Evolutionary conservation across 1,140 invertebrate genomes (phyloP), one percentile per base, ranked within the genome.

Genomic region (Subanguina moxae): DNA sequence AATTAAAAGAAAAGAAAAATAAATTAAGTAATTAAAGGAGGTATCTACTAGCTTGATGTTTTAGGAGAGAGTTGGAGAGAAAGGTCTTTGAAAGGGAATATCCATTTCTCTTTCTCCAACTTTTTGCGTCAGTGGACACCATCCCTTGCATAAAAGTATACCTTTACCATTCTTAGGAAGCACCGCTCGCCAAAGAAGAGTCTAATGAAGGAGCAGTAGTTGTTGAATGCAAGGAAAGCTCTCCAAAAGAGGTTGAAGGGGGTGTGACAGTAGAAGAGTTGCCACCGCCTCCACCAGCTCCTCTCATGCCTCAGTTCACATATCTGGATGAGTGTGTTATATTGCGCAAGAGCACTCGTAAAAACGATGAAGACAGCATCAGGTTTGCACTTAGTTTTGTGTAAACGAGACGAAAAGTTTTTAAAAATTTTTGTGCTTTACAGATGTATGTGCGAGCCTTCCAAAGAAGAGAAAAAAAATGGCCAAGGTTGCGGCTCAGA

Each of bases 401-500:
- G 8, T 15, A 3, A 52, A 15, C 21, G 5, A 45, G 21, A 32
- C 42, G 45, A 45, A 64, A 64, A 23, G 45, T 27, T 52, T 64
- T n/a, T n/a, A n/a, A 58, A 28, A 15, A 64, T 65, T 57, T 30
- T 30, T 52, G 23, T 52, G 3, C 15, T 19, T 52, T 52, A 15
- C 28, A 48, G 61, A 69, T 71, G 69, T 23, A 52, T 48, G 19
- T 70, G 68, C 28, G 45, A 71, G n/a, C 69, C 65, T 15, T 42
- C 25, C n/a, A 57, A 48, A 21, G 61, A 71, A 38, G 69, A 71
- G 28, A 30, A 59, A 17, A 65, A 68, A 38, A 17, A 43, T n/a
- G 67, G 68, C 17, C 30, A 43, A 28, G 68, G 32, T 15, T 74
- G 72, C 19, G 72, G 57, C 48, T 66, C 70, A 38, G 65, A 72